A percentile compares a stretch with the other conserved stretches of the same genome.
Conservation (phyloP, 2,113 vertebrate genomes). For the Heterocephalus glaber region DNA sequence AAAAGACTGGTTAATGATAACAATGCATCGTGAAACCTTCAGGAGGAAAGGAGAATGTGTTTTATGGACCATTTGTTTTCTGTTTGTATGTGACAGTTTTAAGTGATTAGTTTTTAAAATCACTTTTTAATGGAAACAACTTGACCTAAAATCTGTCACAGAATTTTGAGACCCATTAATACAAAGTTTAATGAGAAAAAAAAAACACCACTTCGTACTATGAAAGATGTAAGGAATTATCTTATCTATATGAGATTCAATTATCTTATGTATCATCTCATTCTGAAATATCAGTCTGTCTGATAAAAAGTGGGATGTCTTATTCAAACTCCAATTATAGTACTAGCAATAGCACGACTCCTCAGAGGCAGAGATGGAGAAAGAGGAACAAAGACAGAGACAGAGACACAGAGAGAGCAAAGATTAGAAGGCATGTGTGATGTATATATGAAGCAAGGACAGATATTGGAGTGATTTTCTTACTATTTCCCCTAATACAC, state of each 20-base stretch:
- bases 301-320: neutral
- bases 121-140: too few species aligned
- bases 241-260: neutral
- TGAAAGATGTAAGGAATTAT: neutral
- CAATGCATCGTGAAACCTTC: too few species aligned
- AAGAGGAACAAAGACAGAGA: neutral
- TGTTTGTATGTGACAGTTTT: too few species aligned
- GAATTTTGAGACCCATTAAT: too few species aligned
- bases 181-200: too few species aligned
- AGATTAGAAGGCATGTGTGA: neutral
- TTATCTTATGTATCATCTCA: neutral
- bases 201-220: neutral
- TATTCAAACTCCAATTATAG: neutral
- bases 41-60: too few species aligned
- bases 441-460: neutral
- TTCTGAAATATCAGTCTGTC: neutral
- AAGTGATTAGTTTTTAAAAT: too few species aligned
- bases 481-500: neutral
- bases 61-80: too few species aligned
- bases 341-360: neutral
- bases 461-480: neutral
- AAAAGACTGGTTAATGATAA: too few species aligned
- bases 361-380: too few species aligned
- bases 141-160: too few species aligned
- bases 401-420: neutral